phyloP scores from a whole-genome alignment of 2,797 vertebrate species.

The Melanotaenia nigrans region DNA sequence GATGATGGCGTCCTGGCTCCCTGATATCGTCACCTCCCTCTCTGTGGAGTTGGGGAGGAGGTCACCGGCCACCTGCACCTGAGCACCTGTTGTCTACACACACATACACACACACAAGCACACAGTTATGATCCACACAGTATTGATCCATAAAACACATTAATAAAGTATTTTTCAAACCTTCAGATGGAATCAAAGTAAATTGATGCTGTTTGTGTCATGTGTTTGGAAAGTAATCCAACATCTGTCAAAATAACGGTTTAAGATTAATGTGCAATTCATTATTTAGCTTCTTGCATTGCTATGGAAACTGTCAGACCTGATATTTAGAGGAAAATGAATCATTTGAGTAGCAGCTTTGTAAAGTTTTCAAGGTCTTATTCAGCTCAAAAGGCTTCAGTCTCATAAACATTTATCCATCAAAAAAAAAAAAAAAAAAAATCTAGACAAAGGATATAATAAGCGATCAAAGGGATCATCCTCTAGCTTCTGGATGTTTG shows the following conservation, averaged over 20 bases:
- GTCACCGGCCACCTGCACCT: slow-evolving; percentile 96
- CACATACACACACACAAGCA: slow-evolving; percentile 26
- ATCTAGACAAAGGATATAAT: background rate
- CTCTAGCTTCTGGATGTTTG: too few species aligned
- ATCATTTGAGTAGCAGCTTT: too few species aligned
- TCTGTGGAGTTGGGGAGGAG: slow-evolving; percentile 97
- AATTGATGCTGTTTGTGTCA: too few species aligned
- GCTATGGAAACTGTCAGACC: background rate
- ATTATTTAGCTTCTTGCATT: background rate
- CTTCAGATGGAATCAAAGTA: background rate
- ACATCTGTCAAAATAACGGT: background rate
- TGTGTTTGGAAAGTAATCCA: background rate
- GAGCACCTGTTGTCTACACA: slow-evolving; percentile 90
- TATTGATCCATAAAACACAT: background rate
- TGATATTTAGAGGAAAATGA: background rate
- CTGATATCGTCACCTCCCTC: slow-evolving; percentile 94
- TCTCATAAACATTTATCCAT: too few species aligned
- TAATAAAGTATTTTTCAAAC: slow-evolving; percentile 3
- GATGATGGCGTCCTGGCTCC: slow-evolving; percentile 93
- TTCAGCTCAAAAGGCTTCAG: background rate
- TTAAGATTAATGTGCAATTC: background rate
- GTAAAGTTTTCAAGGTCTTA: too few species aligned
- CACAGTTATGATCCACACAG: slow-evolving; percentile 9
- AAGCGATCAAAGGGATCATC: background rate
- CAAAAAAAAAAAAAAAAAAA: background rate